Base-by-base conservation (phyloP, 2,113 vertebrate genomes). In the Macquaria ambigua region DNA sequence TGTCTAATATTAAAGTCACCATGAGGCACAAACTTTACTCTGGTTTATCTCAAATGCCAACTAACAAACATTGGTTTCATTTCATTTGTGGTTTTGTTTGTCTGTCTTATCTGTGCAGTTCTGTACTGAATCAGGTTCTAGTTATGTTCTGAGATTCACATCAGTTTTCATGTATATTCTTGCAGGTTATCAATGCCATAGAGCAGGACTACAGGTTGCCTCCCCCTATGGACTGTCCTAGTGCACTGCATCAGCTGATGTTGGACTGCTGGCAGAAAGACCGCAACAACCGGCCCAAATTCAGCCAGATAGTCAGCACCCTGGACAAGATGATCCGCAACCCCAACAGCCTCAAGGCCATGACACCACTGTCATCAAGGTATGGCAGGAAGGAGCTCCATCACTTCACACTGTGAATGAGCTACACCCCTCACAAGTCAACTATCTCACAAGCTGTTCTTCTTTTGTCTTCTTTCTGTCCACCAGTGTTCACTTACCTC, bases 181-280 rank as follows among this genome's bases (percentile, higher is more conserved):
- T 59, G 0, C 86, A 99, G 98, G 98, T 99, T 1, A 99, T 99
- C 82, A 99, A 99, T 37, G 98, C 98, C 61, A 98, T 99, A 0
- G 98, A 99, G 90, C 98, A 99, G 93, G 98, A 98, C 93, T 99
- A 99, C 64, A 93, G 98, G 78, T 94, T 99, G 72, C 98, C 98
- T 0, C 97, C 97, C 0, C 98, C 98, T 34, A 99, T 99, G 98
- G 98, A 99, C 79, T 99, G 98, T 78, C 98, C 98, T 0, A 97
- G 95, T 1, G 96, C 97, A 21, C 93, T 99, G 41, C 98, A 99
- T 91, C 98, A 99, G 92, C 95, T 99, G 50, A 99, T 99, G 98
- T 95, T 99, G 31, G 98, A 99, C 95, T 98, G 98, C 81, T 99
- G 98, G 98, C 98, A 99, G 93, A 99, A 99, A 90, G 98, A 99